Base-by-base conservation (phyloP, 2,797 vertebrate genomes). In the Gadopsis bispinosus region DNA sequence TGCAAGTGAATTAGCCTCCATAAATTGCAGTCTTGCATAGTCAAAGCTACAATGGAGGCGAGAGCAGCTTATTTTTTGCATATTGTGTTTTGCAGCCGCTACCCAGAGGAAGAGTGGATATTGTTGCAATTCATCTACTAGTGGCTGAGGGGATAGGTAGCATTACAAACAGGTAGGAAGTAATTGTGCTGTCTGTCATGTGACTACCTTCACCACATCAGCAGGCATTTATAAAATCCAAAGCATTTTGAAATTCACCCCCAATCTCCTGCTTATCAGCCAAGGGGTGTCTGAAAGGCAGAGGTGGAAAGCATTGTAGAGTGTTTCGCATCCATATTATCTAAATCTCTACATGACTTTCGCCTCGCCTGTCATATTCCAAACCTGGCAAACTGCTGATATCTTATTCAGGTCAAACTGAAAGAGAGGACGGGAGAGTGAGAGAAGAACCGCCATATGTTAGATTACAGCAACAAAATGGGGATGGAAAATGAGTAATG, bases 331-430 rank as follows among this genome's bases (percentile, higher is more conserved):
- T 84, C 80, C 85, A 55, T 50, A 80, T 92, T 93, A 94, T 94
- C 93, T 89, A 90, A 93, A 94, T 93, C 93, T 88, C 82, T 73
- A 87, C 88, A 90, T 71, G 86, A 92, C 86, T 88, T 83, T 67
- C 75, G 91, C 88, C 83, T 88, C 22, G 77, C 82, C 87, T 93
- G 92, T 94, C 92, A 85, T 83, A 79, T 89, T 81, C 75, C 80
- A 60, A 77, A 87, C 85, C 91, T 85, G 88, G 88, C 74, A 88
- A 89, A 89, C 79, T 71, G 89, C 89, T 89, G 92, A 94, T 92
- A 92, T 94, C 93, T 94, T 92, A 93, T 93, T 95, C 93, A 91
- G 92, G 91, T 90, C 91, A 90, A 86, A 84, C 73, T 51, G 70
- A 77, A 77, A 76, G 74, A 65, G 64, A 73, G 62, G 51, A 53